A percentile compares a stretch with the other conserved stretches of the same genome.
Evolutionary conservation across 2,888 invertebrate species (phyloP).

Genomic region (Mamestra brassicae): DNA sequence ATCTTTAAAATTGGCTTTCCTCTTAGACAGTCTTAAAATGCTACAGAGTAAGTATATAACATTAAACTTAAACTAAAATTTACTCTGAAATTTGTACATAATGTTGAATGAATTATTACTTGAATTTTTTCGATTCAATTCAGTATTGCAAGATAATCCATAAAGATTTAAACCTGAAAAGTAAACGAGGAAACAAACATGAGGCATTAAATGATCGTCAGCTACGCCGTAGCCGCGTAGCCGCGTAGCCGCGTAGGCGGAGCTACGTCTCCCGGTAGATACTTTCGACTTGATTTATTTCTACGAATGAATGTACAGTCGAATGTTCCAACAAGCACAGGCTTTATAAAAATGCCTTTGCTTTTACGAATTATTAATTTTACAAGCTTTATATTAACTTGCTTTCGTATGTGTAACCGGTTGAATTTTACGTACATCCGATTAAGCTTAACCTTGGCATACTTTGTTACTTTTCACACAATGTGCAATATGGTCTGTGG

Average conservation of each 20-base stretch:
- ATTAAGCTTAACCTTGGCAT: no score
- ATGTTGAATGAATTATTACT: not conserved
- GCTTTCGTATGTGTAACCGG: no score
- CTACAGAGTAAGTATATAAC: not conserved
- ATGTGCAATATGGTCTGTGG: no score
- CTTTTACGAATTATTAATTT: not conserved
- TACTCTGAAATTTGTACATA: not conserved
- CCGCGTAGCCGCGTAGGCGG: constrained; percentile 50
- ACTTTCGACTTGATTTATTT: constrained; percentile 40
- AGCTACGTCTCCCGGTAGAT: constrained; percentile 49
- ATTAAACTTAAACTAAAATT: not conserved
- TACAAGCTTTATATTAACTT: no score
- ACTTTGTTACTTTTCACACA: no score
- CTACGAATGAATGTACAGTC: constrained; percentile 4
- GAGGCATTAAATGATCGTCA: constrained; percentile 19
- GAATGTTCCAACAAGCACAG: not conserved
- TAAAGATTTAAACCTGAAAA: constrained; percentile 11
- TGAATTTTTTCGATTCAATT: not conserved
- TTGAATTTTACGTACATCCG: no score
- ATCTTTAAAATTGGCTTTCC: not conserved
- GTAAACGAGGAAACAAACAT: constrained; percentile 24
- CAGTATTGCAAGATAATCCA: not conserved
- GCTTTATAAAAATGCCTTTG: constrained; percentile 1
- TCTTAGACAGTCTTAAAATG: not conserved
- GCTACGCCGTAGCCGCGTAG: constrained; percentile 59